These are phyloP conservation scores for Plebejus anna DNA, from an alignment of 2,888 invertebrate species.

Conservation along the genomic window DNA sequence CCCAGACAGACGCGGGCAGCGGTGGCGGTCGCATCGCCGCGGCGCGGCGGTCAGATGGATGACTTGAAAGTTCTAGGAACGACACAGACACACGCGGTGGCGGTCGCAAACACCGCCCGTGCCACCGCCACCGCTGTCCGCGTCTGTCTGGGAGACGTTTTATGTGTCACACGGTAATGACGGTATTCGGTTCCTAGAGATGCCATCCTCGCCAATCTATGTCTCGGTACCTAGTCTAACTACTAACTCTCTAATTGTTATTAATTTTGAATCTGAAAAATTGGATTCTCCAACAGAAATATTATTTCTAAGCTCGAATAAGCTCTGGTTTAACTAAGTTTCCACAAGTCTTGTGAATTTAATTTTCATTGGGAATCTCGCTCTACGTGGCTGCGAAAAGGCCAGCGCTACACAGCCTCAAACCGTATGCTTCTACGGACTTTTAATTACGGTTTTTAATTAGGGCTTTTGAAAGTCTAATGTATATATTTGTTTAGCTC, in stretches of 20 bases:
- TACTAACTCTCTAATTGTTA: not conserved
- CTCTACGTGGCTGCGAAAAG: not conserved
- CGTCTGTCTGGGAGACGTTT: too few relatives aligned
- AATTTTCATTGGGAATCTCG: not conserved
- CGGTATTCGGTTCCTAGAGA: too few relatives aligned
- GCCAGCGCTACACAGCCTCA: not conserved
- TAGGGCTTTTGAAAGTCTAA: not conserved
- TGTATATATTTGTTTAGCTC: not conserved
- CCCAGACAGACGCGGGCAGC: too few relatives aligned
- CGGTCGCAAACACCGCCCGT: too few relatives aligned
- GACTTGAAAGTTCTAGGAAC: too few relatives aligned
- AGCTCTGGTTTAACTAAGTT: not conserved
- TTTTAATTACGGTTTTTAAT: conserved; percentile 12
- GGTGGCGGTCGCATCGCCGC: too few relatives aligned
- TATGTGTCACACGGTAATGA: too few relatives aligned
- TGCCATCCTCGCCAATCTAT: too few relatives aligned
- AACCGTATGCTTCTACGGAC: conserved; percentile 1
- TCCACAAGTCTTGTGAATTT: not conserved
- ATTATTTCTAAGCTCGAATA: not conserved
- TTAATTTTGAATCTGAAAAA: not conserved
- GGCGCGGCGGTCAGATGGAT: too few relatives aligned
- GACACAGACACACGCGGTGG: too few relatives aligned
- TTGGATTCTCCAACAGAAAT: not conserved
- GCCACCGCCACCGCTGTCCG: too few relatives aligned
- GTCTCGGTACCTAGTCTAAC: too few relatives aligned